phyloP scores from a whole-genome alignment of 2,797 vertebrate species.

The Dryobates pubescens region DNA sequence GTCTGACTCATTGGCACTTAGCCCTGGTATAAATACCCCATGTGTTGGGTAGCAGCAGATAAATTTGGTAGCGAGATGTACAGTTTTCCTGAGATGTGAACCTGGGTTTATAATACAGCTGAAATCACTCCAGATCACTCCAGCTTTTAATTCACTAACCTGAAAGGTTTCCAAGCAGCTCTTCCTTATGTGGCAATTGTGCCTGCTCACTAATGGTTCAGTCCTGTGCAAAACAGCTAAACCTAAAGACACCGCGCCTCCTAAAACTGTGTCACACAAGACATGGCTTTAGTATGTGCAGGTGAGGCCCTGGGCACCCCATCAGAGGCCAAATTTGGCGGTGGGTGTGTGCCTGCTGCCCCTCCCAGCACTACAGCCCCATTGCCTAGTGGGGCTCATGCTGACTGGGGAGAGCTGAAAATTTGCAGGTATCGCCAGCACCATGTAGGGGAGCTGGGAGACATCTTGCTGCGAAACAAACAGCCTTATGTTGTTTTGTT shows the following conservation, averaged over 20 bases:
- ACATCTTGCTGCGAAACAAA: conserved; percentile 17
- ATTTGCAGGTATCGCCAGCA: background rate
- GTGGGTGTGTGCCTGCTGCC: background rate
- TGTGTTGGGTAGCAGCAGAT: background rate
- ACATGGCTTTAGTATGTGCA: background rate
- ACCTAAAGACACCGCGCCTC: background rate
- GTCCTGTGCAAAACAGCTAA: background rate
- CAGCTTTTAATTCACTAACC: background rate
- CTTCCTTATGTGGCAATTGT: background rate
- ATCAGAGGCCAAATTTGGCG: background rate
- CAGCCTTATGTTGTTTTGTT: conserved; percentile 56
- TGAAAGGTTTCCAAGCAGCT: background rate
- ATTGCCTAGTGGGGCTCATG: background rate
- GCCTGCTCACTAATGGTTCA: background rate
- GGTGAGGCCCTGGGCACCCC: background rate
- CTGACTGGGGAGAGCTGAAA: background rate
- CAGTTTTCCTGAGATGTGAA: background rate
- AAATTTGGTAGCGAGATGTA: background rate
- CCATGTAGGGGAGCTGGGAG: background rate
- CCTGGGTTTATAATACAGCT: background rate
- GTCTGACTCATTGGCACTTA: background rate
- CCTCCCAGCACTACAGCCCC: background rate
- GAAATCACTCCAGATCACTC: background rate
- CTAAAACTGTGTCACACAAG: background rate
- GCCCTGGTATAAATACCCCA: background rate